Conservation (phyloP, 1,140 invertebrate genomes). For the Archivesica marissinica region DNA sequence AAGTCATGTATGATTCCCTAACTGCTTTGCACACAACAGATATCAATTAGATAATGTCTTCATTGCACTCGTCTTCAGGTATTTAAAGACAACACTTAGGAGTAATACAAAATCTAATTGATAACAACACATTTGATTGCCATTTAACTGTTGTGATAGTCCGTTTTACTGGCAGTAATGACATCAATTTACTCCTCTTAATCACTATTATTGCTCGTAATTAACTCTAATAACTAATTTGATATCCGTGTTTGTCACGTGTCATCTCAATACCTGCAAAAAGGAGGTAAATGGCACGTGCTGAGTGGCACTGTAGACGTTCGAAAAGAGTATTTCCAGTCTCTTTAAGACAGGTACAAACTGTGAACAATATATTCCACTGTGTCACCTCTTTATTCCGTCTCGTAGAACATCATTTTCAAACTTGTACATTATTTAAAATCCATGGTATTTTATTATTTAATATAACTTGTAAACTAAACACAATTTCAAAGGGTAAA, state of each 20-base stretch:
- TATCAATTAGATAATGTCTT: too few relatives aligned
- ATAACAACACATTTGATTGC: too few relatives aligned
- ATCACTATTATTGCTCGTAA: slow-evolving; percentile 56
- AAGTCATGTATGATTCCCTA: too few relatives aligned
- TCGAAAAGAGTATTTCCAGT: slow-evolving; percentile 21
- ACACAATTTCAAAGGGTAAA: too few relatives aligned
- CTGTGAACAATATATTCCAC: background rate
- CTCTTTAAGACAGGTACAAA: slow-evolving; percentile 1
- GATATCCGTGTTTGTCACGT: slow-evolving; percentile 54
- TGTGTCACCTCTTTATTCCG: slow-evolving; percentile 3
- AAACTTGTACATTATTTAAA: too few relatives aligned
- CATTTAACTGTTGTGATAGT: background rate
- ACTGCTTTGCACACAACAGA: too few relatives aligned
- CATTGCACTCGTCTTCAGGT: too few relatives aligned
- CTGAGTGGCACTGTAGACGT: slow-evolving; percentile 23
- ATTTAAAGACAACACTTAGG: too few relatives aligned
- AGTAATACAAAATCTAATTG: too few relatives aligned
- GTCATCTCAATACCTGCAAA: slow-evolving; percentile 24
- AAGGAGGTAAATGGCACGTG: slow-evolving; percentile 20
- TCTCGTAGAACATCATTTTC: too few relatives aligned
- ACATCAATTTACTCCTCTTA: slow-evolving; percentile 52
- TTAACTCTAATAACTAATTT: background rate
- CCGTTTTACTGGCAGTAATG: slow-evolving; percentile 36
- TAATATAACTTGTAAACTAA: too few relatives aligned
- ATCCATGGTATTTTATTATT: too few relatives aligned